Conservation (phyloP, 2,113 vertebrate genomes). For the Nycticorax nycticorax region DNA sequence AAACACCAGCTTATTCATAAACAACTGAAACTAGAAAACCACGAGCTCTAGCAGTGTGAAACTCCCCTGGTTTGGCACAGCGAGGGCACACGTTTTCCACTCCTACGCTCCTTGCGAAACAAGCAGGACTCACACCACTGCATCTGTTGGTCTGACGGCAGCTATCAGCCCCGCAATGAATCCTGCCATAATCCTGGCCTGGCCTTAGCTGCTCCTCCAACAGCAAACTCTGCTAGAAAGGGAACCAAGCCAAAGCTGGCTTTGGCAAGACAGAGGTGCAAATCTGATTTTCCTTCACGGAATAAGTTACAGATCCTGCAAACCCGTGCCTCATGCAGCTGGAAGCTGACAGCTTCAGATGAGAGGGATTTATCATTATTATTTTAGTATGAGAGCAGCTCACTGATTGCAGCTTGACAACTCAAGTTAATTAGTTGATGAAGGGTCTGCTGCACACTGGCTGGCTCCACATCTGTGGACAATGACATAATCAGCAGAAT, state of each 20-base stretch:
- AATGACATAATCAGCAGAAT: not conserved
- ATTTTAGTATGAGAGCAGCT: conserved; percentile 27
- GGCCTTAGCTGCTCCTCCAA: not conserved
- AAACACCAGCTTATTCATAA: not conserved
- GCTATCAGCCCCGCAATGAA: rapidly evolving
- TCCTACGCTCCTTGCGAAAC: not conserved
- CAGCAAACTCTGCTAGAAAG: not conserved
- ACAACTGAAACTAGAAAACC: not conserved
- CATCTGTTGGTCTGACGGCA: not conserved
- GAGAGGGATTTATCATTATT: conserved; percentile 47
- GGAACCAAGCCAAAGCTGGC: not conserved
- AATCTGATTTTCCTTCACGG: not conserved
- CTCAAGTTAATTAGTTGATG: conserved; percentile 54
- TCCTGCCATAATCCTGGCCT: not conserved
- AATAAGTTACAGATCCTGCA: not conserved
- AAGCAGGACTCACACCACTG: rapidly evolving
- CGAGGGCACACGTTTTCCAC: rapidly evolving
- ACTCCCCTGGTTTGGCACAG: not conserved
- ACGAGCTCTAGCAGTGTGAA: not conserved
- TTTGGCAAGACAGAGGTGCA: not conserved
- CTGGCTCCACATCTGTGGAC: conserved; percentile 23
- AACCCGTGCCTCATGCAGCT: not conserved
- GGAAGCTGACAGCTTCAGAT: conserved; percentile 23
- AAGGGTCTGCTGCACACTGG: conserved; percentile 25
- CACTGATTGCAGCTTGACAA: conserved; percentile 52